Base-by-base conservation (phyloP, 2,113 vertebrate species). In the Ctenomys sociabilis region DNA sequence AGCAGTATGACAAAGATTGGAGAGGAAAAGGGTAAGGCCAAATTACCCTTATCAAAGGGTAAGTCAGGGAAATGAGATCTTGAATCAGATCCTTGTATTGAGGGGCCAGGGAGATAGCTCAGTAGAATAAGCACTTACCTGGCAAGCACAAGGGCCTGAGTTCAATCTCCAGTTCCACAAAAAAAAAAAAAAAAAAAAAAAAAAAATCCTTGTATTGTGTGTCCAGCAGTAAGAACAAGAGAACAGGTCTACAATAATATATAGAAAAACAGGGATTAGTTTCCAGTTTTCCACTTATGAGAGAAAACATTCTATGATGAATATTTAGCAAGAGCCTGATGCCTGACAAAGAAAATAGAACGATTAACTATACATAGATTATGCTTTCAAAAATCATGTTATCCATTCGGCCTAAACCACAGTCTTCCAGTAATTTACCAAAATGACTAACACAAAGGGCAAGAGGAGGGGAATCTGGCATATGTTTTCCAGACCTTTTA, bases 291-390 rank as follows among this genome's bases (percentile, higher is more conserved):
- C n/a, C 4, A 52, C 28, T 91, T 88, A 43, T 64, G 7, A 94
- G 72, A 80, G 43, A 72, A 85, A 86, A 68, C 4, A 45, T 54
- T 84, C 17, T 21, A 26, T 80, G 52, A 37, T 89, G 22, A 70
- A 61, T 86, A 90, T 93, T 91, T 78, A 87, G 35, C 19, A 77
- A 83, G 13, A 57, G 22, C 30, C 2, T 91, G 68, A 54, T 40
- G 16, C 9, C 49, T 85, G n/a, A 17, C 75, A 75, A 43, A 87
- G 43, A 96, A 59, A 16, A 77, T 89, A 93, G 85, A 81, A 91
- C 77, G 26, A 89, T 96, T 78, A 83, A 57, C 86, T 90, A 87
- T 37, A 94, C 24, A 49, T 37, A 26, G 14, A 90, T 52, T 12
- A 22, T 52, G 28, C 24, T n/a, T 87, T 87, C 17, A 84, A 32